Evolutionary conservation across 2,113 vertebrate genomes (phyloP).

Genomic region (Furnarius figulus): DNA sequence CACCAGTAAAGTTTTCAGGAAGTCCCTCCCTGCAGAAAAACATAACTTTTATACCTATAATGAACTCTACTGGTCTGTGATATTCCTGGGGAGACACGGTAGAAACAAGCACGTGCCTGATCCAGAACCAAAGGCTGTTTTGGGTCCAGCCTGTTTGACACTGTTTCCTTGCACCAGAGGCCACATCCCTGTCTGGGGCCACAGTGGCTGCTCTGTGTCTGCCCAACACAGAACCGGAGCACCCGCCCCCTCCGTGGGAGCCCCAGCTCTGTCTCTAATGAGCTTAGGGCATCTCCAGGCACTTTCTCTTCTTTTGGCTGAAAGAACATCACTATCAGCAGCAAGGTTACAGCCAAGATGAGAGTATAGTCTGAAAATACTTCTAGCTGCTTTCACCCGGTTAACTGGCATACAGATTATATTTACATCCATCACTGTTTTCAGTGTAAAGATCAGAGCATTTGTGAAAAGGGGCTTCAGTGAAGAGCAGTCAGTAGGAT

Average conservation of each 20-base stretch:
- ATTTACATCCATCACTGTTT: background rate
- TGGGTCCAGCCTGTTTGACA: rapidly evolving
- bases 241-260: background rate
- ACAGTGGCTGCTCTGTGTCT: rapidly evolving
- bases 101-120: rapidly evolving
- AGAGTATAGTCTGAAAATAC: background rate
- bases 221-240: rapidly evolving
- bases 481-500: background rate
- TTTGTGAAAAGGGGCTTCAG: background rate
- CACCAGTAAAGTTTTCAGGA: background rate
- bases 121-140: background rate
- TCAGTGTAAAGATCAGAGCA: background rate
- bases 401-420: background rate
- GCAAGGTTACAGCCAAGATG: background rate
- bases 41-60: rapidly evolving
- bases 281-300: rapidly evolving
- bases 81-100: background rate
- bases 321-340: background rate
- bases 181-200: rapidly evolving
- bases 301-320: background rate
- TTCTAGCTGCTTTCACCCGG: background rate
- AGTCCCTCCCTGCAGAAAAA: background rate
- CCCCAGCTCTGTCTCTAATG: rapidly evolving
- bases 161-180: background rate
- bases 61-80: background rate